These are phyloP conservation scores for Montipora capitata DNA, from an alignment of 92 coral and sea anemone genomes.

Conservation along the genomic window DNA sequence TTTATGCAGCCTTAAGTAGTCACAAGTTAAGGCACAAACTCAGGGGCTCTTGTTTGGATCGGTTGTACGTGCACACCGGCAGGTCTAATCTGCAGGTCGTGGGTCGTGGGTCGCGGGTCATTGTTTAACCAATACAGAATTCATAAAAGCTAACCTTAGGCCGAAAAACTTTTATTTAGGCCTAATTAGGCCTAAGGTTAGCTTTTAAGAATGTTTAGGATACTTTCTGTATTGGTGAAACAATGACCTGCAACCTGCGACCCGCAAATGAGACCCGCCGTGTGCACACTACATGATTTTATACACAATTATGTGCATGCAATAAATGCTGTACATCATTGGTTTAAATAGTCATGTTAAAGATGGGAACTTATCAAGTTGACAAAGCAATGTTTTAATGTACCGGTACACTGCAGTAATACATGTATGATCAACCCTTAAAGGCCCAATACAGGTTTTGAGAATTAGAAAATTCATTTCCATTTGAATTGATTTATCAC, in stretches of 20 bases:
- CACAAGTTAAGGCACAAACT: conserved; percentile 1
- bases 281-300: neutral
- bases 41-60: conserved; percentile 16
- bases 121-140: too few species aligned
- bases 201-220: too few species aligned
- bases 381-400: conserved; percentile 22
- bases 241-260: too few species aligned
- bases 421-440: conserved; percentile 22
- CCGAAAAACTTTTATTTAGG: too few species aligned
- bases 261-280: too few species aligned
- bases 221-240: too few species aligned
- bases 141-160: too few species aligned
- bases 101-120: too few species aligned
- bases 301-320: conserved; percentile 15
- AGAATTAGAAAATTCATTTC: conserved; percentile 5
- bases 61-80: conserved; percentile 8
- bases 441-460: conserved; percentile 22
- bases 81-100: too few species aligned
- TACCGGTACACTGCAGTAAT: neutral
- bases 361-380: conserved; percentile 28
- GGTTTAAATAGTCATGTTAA: conserved; percentile 24
- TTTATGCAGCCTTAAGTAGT: conserved; percentile 28
- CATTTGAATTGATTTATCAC: conserved; percentile 23
- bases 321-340: neutral
- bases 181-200: too few species aligned